Base-by-base conservation (phyloP, 2,797 vertebrate species). In the Tokudaia tokunoshimensis region DNA sequence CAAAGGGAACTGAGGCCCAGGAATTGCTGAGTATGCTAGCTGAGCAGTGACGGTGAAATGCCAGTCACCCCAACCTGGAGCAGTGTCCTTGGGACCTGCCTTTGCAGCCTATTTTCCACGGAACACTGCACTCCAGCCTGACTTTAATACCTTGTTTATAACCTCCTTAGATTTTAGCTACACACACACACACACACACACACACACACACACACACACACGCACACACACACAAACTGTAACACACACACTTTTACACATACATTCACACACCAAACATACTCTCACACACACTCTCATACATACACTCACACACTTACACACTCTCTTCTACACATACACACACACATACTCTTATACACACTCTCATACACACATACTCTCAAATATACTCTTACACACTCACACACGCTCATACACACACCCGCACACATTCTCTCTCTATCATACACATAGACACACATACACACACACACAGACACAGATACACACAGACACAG, bases 141-240 rank as follows among this genome's bases (percentile, higher is more conserved):
- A 72, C 37, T 72, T 37, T 78, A 89, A 57, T 24, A 52, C 26
- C 47, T 74, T n/a, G 5, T 63, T 55, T 20, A 55, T n/a, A 61
- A 15, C 26, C 26, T 34, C 34, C 22, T 80, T 20, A 7, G 41
- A 15, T 55, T 55, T 67, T 52, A 74, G 31, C 67, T 29, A 72
- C 44, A 14, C 55, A 80, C 7, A 5, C 0, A 13, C 4, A 15
- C 0, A 3, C n/a, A 17, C 24, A 2, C 65, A 11, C 67, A 13
- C 8, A 2, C 1, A 44, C 26, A 0, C 11, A 4, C 0, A 14
- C 0, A 2, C 37, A 12, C 37, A 70, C 67, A 13, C 8, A 2
- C 1, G n/a, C 26, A 0, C 11, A 4, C 0, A 14, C 41, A 41
- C 41, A 41, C 41, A 41, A 41, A 41, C 41, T 41, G 41, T 41